phyloP scores from a whole-genome alignment of 2,113 vertebrate species.

The rabbit (Oryctolagus cuniculus) region DNA sequence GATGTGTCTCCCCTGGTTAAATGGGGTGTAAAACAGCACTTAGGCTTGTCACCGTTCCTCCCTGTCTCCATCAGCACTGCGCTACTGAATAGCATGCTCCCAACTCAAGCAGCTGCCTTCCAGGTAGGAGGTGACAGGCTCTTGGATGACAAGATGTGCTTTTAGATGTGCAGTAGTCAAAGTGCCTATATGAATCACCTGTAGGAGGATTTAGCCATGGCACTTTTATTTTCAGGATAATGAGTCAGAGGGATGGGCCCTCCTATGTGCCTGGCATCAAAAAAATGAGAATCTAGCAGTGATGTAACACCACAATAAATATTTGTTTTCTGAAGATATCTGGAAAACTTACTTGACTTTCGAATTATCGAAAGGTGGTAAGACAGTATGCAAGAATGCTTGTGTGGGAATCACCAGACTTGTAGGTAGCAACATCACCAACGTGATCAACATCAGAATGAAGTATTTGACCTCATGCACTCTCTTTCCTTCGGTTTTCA shows the following conservation, averaged over 20 bases:
- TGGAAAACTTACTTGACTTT: background rate
- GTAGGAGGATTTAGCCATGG: constrained; percentile 13
- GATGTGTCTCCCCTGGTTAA: constrained; percentile 72
- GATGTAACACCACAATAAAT: background rate
- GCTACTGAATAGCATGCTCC: constrained; percentile 51
- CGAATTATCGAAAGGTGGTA: background rate
- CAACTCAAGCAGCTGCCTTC: constrained; percentile 61
- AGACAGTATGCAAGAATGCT: background rate
- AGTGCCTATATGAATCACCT: constrained; percentile 10
- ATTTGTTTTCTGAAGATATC: background rate
- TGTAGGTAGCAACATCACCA: background rate
- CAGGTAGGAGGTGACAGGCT: constrained; percentile 75
- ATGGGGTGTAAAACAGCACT: constrained; percentile 77
- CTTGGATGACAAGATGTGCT: constrained; percentile 60
- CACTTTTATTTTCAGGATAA: constrained; percentile 47
- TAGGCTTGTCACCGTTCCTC: constrained; percentile 70
- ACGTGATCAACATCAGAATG: background rate
- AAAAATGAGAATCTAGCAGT: background rate
- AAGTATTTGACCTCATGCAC: background rate
- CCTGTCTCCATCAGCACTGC: constrained; percentile 51
- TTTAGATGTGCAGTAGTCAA: constrained; percentile 59
- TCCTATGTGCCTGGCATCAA: background rate
- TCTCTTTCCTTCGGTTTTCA: background rate
- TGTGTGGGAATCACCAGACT: background rate
- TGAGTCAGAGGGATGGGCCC: constrained; percentile 40